phyloP scores from a whole-genome alignment of 1,140 invertebrate genomes.

The Antheraea mylitta region DNA sequence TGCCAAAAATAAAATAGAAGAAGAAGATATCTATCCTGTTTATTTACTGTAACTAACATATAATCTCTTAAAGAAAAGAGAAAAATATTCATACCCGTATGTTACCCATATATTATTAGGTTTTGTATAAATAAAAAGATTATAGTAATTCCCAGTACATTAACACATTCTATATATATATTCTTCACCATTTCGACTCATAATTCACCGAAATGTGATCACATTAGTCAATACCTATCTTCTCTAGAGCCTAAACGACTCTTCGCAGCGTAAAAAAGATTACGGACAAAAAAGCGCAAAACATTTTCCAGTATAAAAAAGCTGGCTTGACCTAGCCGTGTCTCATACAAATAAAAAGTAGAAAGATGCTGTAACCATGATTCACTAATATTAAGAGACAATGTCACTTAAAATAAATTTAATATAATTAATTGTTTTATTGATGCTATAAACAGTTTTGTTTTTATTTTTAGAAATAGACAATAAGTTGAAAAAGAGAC shows the following conservation, averaged over 20 bases:
- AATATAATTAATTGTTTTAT: too few relatives aligned
- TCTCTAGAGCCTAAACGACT: conserved; percentile 3
- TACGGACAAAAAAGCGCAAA: conserved; percentile 31
- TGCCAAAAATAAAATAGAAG: too few relatives aligned
- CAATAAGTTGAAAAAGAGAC: too few relatives aligned
- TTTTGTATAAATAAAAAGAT: too few relatives aligned
- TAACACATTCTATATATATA: neutral
- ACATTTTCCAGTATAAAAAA: conserved; percentile 29
- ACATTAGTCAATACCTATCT: conserved; percentile 4
- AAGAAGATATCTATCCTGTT: too few relatives aligned
- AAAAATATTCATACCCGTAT: too few relatives aligned
- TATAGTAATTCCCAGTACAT: neutral
- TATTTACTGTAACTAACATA: too few relatives aligned
- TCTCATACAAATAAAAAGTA: conserved; percentile 28
- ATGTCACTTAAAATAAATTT: neutral
- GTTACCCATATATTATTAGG: too few relatives aligned
- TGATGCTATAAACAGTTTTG: too few relatives aligned
- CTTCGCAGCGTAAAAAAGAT: conserved; percentile 28
- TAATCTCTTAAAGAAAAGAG: too few relatives aligned
- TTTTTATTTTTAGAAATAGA: too few relatives aligned
- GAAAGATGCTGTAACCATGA: conserved; percentile 19
- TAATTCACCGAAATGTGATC: conserved; percentile 1
- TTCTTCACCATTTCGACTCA: neutral
- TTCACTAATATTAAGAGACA: neutral
- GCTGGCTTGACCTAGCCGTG: conserved; percentile 29